Evolutionary conservation across 2,113 vertebrate genomes (phyloP).

Genomic region (Proterorhinus semilunaris): DNA sequence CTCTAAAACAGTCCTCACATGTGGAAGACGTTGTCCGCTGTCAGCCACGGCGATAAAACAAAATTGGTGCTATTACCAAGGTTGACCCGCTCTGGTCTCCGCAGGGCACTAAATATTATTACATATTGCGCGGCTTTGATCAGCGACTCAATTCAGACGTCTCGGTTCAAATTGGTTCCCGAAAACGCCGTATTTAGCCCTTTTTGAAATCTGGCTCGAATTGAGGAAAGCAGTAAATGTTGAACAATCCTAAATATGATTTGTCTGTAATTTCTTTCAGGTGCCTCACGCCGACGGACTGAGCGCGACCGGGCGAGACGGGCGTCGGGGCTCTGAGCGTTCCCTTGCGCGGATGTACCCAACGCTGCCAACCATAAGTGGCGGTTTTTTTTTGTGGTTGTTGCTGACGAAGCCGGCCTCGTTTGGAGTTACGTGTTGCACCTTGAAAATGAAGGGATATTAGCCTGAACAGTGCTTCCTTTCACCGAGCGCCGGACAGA

Average conservation of each 20-base stretch:
- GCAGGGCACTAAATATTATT: constrained; percentile 31
- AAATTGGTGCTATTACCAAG: constrained; percentile 36
- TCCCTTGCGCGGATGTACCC: constrained; percentile 37
- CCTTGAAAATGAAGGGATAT: constrained; percentile 49
- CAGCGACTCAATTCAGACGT: constrained; percentile 35
- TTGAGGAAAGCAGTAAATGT: constrained; percentile 7
- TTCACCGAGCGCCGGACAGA: constrained; percentile 46
- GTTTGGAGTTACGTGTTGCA: constrained; percentile 46
- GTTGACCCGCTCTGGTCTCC: constrained; percentile 16
- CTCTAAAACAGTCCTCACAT: constrained; percentile 20
- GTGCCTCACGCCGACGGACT: constrained; percentile 42
- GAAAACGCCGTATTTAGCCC: constrained; percentile 16
- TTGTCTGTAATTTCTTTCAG: constrained; percentile 59
- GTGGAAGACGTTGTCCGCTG: constrained; percentile 42
- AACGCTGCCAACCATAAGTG: constrained; percentile 9
- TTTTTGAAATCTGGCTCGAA: constrained; percentile 26
- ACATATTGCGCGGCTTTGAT: constrained; percentile 44
- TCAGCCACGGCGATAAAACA: constrained; percentile 41
- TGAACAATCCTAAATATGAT: constrained; percentile 33
- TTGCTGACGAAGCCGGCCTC: constrained; percentile 16
- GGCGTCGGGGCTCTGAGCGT: constrained; percentile 5
- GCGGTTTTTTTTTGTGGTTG: constrained; percentile 6
- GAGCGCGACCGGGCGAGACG: constrained; percentile 9
- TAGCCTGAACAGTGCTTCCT: constrained; percentile 52
- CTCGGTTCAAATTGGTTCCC: constrained; percentile 33